Evolutionary conservation across 1,140 invertebrate species (phyloP).

Genomic region (Neelides sp.): DNA sequence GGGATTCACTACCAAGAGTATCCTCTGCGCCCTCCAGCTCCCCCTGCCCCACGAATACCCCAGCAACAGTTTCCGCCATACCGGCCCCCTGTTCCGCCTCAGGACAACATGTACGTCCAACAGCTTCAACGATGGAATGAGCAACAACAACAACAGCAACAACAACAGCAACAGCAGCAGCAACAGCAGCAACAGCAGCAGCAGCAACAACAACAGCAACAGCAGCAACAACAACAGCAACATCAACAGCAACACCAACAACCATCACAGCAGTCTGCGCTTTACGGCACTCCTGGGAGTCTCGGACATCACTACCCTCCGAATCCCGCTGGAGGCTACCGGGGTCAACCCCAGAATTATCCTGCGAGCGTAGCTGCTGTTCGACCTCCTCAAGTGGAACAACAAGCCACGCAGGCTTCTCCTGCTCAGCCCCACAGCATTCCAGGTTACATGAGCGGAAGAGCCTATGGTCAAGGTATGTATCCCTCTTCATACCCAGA

Average conservation of each 20-base stretch:
- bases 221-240: constrained; percentile 28
- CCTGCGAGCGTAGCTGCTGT: constrained; percentile 34
- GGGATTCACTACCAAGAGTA: constrained; percentile 30
- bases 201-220: constrained; percentile 26
- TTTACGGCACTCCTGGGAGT: constrained; percentile 41
- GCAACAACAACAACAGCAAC: constrained; percentile 36
- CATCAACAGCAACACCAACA: constrained; percentile 33
- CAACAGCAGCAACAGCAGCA: constrained; percentile 29
- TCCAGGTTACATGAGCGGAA: constrained; percentile 34
- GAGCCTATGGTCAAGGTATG: constrained; percentile 33
- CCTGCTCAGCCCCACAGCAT: constrained; percentile 31
- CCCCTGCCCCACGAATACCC: constrained; percentile 14
- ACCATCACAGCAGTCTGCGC: constrained; percentile 41
- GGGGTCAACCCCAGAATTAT: constrained; percentile 36
- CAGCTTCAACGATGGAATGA: constrained; percentile 33
- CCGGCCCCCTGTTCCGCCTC: constrained; percentile 35
- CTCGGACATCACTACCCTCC: constrained; percentile 40
- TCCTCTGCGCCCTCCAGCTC: constrained; percentile 17
- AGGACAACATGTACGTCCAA: constrained; percentile 23
- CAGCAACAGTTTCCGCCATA: constrained; percentile 37
- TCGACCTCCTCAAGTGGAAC: constrained; percentile 32
- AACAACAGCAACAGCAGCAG: constrained; percentile 21
- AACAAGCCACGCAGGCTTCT: constrained; percentile 34
- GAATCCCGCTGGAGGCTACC: constrained; percentile 43
- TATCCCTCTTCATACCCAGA: constrained; percentile 31